These are phyloP conservation scores for Paguma larvata DNA, from an alignment of 2,797 vertebrate species.

Conservation along the genomic window DNA sequence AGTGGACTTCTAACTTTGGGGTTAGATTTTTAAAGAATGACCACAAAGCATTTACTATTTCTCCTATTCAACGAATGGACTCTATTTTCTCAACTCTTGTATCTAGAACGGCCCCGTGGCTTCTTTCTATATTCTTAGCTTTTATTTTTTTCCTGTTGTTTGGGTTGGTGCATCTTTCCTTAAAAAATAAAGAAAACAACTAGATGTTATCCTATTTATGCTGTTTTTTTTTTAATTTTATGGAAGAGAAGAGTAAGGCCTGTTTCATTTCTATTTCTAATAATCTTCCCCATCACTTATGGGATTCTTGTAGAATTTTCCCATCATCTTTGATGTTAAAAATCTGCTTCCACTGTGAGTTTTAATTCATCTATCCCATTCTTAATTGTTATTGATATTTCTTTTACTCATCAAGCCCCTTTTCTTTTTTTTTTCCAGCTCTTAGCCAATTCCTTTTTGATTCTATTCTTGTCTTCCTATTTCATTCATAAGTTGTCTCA, in stretches of 20 bases:
- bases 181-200: neutral
- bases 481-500: neutral
- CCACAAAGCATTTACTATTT: neutral
- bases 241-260: neutral
- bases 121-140: neutral
- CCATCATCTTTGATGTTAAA: neutral
- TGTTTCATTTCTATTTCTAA: neutral
- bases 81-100: neutral
- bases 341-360: neutral
- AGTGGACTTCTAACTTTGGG: neutral
- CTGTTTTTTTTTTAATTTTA: neutral
- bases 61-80: neutral
- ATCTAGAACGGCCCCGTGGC: neutral
- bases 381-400: neutral
- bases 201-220: neutral
- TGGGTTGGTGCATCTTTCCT: neutral
- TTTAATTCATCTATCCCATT: neutral
- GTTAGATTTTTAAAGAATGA: neutral
- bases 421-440: neutral
- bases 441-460: neutral
- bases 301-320: neutral
- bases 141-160: neutral
- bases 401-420: neutral
- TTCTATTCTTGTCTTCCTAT: neutral
- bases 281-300: neutral